These are phyloP conservation scores for Smutsia temminckii DNA, from an alignment of 2,797 vertebrate genomes.

Conservation along the genomic window DNA sequence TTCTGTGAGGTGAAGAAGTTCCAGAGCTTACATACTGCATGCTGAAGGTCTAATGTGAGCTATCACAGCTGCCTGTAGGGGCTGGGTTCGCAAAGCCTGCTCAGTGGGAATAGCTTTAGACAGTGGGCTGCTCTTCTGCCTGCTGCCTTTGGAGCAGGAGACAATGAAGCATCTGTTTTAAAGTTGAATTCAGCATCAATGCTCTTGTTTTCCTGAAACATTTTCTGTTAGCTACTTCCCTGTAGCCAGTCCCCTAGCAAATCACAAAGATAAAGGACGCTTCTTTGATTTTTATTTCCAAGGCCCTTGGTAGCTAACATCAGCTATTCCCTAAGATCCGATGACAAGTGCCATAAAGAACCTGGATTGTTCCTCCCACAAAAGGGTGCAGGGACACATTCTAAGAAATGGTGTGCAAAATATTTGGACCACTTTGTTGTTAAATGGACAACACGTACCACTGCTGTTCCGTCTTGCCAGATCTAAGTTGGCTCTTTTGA, in stretches of 20 bases:
- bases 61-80: background rate
- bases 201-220: background rate
- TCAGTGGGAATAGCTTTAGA: background rate
- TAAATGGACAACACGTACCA: background rate
- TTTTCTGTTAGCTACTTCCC: background rate
- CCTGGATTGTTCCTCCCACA: background rate
- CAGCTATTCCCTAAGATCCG: background rate
- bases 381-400: background rate
- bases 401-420: background rate
- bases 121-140: fast-evolving
- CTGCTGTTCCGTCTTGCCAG: background rate
- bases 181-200: fast-evolving
- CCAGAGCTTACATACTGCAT: background rate
- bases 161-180: background rate
- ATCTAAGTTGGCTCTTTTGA: background rate
- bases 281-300: background rate
- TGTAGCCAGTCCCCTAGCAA: background rate
- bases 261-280: background rate
- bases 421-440: background rate
- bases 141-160: background rate
- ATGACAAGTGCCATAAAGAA: background rate
- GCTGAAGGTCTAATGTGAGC: background rate
- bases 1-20: background rate
- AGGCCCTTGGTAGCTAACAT: background rate
- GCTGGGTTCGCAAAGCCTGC: background rate